These are phyloP conservation scores for Sula dactylatra DNA, from an alignment of 2,113 vertebrate genomes.

Conservation along the genomic window DNA sequence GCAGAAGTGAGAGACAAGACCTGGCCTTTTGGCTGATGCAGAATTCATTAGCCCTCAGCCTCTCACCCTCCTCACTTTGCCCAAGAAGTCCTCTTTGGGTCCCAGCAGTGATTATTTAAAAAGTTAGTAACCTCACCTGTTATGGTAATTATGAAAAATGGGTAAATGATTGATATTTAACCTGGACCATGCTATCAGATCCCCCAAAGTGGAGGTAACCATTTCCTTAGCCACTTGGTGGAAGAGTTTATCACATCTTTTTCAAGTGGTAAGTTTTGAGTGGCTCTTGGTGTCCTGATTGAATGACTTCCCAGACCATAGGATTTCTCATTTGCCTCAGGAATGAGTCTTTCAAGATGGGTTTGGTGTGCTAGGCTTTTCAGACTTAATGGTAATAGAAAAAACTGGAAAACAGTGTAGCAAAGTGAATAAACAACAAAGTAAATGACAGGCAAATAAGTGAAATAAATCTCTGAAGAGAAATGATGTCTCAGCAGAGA, in stretches of 20 bases:
- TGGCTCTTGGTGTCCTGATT: not conserved
- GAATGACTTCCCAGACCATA: not conserved
- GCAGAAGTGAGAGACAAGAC: not conserved
- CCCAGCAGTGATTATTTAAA: not conserved
- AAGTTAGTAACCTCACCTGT: not conserved
- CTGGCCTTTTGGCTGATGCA: not conserved
- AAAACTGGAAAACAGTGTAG: not conserved
- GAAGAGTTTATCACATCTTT: not conserved
- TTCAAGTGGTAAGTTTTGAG: not conserved
- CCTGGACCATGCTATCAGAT: not conserved
- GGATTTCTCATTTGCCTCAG: not conserved
- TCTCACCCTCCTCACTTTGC: not conserved
- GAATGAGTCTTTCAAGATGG: not conserved
- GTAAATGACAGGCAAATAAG: slow-evolving; percentile 12
- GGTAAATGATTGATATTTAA: not conserved
- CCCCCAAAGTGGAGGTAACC: not conserved
- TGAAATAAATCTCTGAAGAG: slow-evolving; percentile 14
- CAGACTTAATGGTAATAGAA: not conserved
- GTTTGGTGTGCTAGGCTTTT: not conserved
- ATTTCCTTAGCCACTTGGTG: not conserved
- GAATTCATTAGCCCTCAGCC: not conserved
- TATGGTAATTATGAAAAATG: not conserved
- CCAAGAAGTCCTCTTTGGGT: not conserved
- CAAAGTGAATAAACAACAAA: slow-evolving; percentile 5
- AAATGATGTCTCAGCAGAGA: slow-evolving; percentile 10